Evolutionary conservation across 1,140 invertebrate genomes (phyloP).

Genomic region (Zeugodacus cucurbitae): DNA sequence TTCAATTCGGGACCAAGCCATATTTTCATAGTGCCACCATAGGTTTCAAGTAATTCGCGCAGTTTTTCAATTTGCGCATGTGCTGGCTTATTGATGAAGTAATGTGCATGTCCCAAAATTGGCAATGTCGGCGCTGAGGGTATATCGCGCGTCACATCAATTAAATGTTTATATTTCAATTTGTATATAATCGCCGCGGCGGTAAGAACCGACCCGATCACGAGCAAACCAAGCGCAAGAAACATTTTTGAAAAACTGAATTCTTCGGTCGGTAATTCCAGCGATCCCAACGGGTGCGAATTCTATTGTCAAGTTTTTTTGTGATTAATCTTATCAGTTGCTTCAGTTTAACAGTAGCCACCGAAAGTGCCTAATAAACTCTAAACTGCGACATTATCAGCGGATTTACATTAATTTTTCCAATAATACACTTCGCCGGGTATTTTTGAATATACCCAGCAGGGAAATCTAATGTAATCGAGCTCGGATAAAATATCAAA

Average conservation of each 20-base stretch:
- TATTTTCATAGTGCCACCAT: slow-evolving; percentile 44
- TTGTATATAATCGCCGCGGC: slow-evolving; percentile 52
- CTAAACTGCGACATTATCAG: not conserved
- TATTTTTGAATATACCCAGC: not conserved
- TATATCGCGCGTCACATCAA: slow-evolving; percentile 55
- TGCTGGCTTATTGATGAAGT: slow-evolving; percentile 55
- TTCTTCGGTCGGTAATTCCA: not conserved
- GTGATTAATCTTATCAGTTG: slow-evolving; percentile 2
- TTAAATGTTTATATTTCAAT: slow-evolving; percentile 56
- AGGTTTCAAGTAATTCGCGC: not conserved
- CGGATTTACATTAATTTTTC: not conserved
- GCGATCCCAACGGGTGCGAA: not conserved
- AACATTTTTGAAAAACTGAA: not conserved
- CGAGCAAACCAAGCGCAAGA: not conserved
- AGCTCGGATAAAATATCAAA: too few relatives aligned
- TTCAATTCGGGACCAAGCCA: slow-evolving; percentile 55
- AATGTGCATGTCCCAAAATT: slow-evolving; percentile 57
- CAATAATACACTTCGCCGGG: too few relatives aligned
- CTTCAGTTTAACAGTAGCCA: not conserved
- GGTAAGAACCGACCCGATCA: slow-evolving; percentile 23
- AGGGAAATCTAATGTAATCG: not conserved
- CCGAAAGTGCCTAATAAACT: not conserved
- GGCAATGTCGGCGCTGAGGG: slow-evolving; percentile 54
- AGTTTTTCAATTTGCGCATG: slow-evolving; percentile 42
- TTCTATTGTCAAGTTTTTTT: not conserved